A percentile compares a stretch with the other conserved stretches of the same genome.
These are phyloP conservation scores for Fulmarus glacialis DNA, from an alignment of 2,113 vertebrate genomes.

Conservation along the genomic window DNA sequence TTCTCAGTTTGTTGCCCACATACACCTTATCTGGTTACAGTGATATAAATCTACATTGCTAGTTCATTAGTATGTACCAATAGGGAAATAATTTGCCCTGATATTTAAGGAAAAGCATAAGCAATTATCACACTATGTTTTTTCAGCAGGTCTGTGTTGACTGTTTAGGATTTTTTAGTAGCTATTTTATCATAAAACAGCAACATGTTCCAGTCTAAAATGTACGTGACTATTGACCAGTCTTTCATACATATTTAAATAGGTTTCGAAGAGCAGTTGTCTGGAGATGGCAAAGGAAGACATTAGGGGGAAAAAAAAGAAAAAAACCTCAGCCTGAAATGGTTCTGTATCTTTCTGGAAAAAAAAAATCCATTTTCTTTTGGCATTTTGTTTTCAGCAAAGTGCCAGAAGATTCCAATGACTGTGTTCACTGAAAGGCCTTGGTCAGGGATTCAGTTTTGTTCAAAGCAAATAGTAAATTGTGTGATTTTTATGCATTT, in stretches of 20 bases:
- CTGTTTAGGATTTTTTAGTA: background rate
- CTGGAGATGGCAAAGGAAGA: background rate
- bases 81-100: background rate
- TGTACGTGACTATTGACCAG: slow-evolving; percentile 10
- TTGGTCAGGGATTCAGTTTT: background rate
- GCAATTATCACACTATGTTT: background rate
- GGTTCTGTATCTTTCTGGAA: slow-evolving; percentile 7
- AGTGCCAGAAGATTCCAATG: slow-evolving; percentile 37
- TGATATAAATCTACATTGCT: background rate
- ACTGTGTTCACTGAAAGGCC: background rate
- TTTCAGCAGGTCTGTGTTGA: background rate
- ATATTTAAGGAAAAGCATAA: background rate
- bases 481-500: background rate
- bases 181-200: background rate
- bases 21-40: background rate
- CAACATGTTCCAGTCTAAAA: background rate
- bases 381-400: background rate
- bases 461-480: background rate
- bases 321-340: background rate
- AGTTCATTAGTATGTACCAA: background rate
- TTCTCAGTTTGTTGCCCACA: rapidly evolving
- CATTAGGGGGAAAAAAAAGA: background rate
- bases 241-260: slow-evolving; percentile 38
- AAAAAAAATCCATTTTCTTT: background rate
- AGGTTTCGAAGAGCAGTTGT: background rate